A percentile compares a stretch with the other conserved stretches of the same genome.
Conservation (phyloP, 1,140 invertebrate species). For the Drosophila prosaltans region DNA sequence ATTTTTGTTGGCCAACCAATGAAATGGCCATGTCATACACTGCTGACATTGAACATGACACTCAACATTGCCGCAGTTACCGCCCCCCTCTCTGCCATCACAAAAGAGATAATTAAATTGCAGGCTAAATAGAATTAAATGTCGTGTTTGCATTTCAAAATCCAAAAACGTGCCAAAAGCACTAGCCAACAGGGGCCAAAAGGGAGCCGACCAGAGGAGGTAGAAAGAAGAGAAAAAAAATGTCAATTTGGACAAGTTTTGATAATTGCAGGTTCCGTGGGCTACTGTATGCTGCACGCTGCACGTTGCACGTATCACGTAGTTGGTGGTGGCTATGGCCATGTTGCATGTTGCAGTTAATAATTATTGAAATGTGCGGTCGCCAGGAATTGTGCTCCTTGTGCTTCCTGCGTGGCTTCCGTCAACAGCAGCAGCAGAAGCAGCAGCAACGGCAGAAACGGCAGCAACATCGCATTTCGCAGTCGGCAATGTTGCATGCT, state of each 20-base stretch:
- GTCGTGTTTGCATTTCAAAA: slow-evolving; percentile 81
- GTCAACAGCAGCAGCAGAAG: slow-evolving; percentile 31
- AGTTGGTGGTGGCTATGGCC: slow-evolving; percentile 31
- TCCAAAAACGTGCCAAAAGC: slow-evolving; percentile 67
- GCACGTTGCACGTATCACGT: slow-evolving; percentile 43
- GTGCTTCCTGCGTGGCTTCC: slow-evolving; percentile 76
- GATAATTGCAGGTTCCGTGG: slow-evolving; percentile 68
- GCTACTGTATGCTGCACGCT: slow-evolving; percentile 37
- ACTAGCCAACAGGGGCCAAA: slow-evolving; percentile 22
- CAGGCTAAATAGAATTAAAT: slow-evolving; percentile 79
- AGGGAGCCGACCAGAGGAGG: slow-evolving; percentile 41
- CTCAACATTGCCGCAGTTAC: slow-evolving; percentile 44
- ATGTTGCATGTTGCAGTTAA: slow-evolving; percentile 78
- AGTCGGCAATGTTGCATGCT: slow-evolving; percentile 70
- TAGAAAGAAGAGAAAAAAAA: slow-evolving; percentile 42
- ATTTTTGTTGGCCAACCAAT: not conserved
- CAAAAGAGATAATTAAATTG: slow-evolving; percentile 77
- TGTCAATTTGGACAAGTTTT: slow-evolving; percentile 80
- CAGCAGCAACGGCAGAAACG: not conserved
- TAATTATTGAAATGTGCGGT: slow-evolving; percentile 81
- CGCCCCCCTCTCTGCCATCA: not conserved
- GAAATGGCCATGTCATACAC: slow-evolving; percentile 6
- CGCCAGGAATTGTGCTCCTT: slow-evolving; percentile 78
- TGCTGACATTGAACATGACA: slow-evolving; percentile 72
- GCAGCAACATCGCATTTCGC: slow-evolving; percentile 2